A percentile compares a stretch with the other conserved stretches of the same genome.
Evolutionary conservation across 2,113 vertebrate species (phyloP).

Genomic region (Pedetes capensis): DNA sequence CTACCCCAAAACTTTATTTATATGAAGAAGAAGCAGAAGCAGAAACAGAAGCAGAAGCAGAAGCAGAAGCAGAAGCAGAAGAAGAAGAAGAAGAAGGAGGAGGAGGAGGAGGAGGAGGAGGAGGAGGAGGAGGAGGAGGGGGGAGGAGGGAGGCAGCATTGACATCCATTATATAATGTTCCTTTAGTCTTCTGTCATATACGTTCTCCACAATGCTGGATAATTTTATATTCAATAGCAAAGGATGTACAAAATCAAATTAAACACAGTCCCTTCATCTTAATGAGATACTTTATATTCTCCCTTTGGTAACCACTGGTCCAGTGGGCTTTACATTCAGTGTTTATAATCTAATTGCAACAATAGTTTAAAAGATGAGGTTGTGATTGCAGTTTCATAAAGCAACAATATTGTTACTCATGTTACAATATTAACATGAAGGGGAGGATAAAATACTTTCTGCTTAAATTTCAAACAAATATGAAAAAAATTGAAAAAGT

Average conservation of each 20-base stretch:
- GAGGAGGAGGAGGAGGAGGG: too few species aligned
- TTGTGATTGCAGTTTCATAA: background rate
- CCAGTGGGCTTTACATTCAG: background rate
- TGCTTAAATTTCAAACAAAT: slow-evolving; percentile 34
- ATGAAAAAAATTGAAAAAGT: background rate
- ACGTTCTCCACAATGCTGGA: background rate
- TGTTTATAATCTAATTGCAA: background rate
- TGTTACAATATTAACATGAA: background rate
- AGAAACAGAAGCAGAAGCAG: too few species aligned
- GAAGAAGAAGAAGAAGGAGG: too few species aligned
- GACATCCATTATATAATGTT: background rate
- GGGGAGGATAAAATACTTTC: background rate
- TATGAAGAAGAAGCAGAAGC: background rate
- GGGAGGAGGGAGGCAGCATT: too few species aligned
- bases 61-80: too few species aligned
- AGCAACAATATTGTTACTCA: too few species aligned
- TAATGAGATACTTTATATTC: background rate
- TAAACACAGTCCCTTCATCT: background rate
- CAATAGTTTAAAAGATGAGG: background rate
- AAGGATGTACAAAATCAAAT: background rate
- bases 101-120: too few species aligned
- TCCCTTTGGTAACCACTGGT: background rate
- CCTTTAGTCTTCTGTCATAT: background rate
- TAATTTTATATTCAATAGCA: background rate
- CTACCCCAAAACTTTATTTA: background rate